Base-by-base conservation (phyloP, 2,888 invertebrate genomes). In the Bhutanitis thaidina region DNA sequence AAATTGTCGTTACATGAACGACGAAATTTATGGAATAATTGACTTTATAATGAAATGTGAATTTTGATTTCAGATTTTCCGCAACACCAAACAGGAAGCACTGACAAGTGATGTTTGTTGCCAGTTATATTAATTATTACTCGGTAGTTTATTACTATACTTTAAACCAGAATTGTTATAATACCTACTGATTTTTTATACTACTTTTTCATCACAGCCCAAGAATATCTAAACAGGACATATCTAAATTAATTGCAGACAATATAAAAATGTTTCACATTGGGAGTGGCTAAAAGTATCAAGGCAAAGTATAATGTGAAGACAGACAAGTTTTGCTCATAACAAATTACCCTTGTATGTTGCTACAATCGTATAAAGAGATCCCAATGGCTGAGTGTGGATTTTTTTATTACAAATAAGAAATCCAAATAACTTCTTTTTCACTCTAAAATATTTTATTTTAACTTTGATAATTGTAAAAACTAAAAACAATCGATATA, bases 171-270 rank as follows among this genome's bases (percentile, higher is more conserved):
- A 49, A 35, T 47, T 43, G n/a, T 51, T 36, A 34, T 27, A 25
- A 36, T 45, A 36, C 27, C 27, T 45, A 41, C 14, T 3, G 36
- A 30, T 30, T 51, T 49, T 50, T 50, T 53, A 43, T 14, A 45
- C 53, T 55, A 43, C 40, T 43, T 50, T 60, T 58, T 50, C 59
- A 70, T 79, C 77, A 78, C 80, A 80, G 79, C 77, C 78, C 71
- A 68, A 75, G 64, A 74, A 74, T 74, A 68, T 61, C 69, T 69
- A 70, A 62, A 65, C 62, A 66, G 66, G 70, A 70, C 67, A 74
- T 65, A 64, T 69, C 66, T 72, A 71, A 66, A 64, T 57, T 46
- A 64, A 63, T 65, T 52, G 55, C 59, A 59, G 51, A 54, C 54
- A 49, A 53, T 52, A 41, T 38, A 58, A 43, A 44, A 40, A 34